Conservation (phyloP, 2,888 invertebrate genomes). For the Fragum fragum region DNA sequence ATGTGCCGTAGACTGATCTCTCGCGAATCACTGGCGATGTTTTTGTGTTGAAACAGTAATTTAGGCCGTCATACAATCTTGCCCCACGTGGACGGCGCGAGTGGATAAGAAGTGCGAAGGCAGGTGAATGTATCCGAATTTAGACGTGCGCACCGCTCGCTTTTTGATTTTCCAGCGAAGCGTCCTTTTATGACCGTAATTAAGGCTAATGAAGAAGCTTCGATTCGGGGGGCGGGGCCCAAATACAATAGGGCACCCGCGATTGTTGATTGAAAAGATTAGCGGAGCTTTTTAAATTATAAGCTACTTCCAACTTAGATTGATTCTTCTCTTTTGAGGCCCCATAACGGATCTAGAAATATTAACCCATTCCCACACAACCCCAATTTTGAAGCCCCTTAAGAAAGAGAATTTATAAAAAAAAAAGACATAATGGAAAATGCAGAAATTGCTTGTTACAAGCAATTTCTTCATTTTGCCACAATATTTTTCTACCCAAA, state of each 20-base stretch:
- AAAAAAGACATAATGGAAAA: too few species aligned
- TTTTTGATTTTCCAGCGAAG: conserved; percentile 57
- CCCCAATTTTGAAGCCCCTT: too few species aligned
- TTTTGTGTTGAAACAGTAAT: conserved; percentile 55
- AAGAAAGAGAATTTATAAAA: too few species aligned
- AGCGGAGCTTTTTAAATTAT: conserved; percentile 60
- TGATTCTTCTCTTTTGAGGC: conserved; percentile 11
- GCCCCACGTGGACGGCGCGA: conserved; percentile 47
- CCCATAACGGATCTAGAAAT: conserved; percentile 48
- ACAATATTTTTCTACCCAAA: too few species aligned
- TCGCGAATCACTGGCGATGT: conserved; percentile 26
- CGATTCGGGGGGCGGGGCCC: conserved; percentile 56
- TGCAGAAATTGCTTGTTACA: too few species aligned
- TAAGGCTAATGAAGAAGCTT: conserved; percentile 67
- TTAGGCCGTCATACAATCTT: conserved; percentile 44
- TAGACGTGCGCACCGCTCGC: conserved; percentile 63
- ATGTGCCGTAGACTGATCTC: conserved; percentile 2
- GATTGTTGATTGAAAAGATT: conserved; percentile 66
- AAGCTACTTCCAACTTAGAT: conserved; percentile 55
- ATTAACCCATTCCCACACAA: background rate
- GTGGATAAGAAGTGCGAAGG: conserved; percentile 51
- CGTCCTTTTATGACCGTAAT: conserved; percentile 65
- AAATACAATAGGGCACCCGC: conserved; percentile 65
- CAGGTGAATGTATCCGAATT: conserved; percentile 67
- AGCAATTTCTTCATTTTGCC: too few species aligned